A percentile compares a stretch with the other conserved stretches of the same genome.
These are phyloP conservation scores for Microplitis deprimator DNA, from an alignment of 2,888 invertebrate species.

Conservation along the genomic window DNA sequence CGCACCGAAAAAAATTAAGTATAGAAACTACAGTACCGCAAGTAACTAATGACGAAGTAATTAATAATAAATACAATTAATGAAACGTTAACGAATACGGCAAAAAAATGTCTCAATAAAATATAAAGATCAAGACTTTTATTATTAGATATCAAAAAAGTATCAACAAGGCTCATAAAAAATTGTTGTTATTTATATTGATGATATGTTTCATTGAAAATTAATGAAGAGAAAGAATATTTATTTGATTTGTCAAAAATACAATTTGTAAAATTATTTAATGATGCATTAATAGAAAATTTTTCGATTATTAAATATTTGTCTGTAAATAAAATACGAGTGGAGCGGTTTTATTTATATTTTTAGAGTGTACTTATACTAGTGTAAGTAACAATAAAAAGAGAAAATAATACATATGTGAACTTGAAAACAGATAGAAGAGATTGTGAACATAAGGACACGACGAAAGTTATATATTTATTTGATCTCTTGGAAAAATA, in stretches of 20 bases:
- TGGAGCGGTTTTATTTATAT: background rate
- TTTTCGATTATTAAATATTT: background rate
- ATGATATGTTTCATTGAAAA: no score
- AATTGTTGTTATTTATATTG: no score
- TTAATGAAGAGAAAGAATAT: no score
- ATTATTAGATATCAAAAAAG: no score
- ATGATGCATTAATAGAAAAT: background rate
- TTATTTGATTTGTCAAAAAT: background rate
- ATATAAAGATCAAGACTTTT: no score
- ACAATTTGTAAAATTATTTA: background rate
- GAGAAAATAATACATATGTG: background rate
- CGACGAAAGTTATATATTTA: conserved; percentile 3
- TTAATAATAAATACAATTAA: no score
- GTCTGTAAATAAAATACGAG: background rate
- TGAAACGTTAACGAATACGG: no score
- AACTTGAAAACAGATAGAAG: background rate
- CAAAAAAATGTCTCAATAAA: no score
- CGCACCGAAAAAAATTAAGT: no score
- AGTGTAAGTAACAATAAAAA: background rate
- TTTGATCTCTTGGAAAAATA: background rate
- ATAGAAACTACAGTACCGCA: no score
- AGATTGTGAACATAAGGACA: background rate
- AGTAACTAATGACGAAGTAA: no score
- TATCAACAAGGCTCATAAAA: no score
- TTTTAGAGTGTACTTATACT: background rate